Base-by-base conservation (phyloP, 37 sponge, comb jelly and placozoan genomes). In the Agelas oroides region DNA sequence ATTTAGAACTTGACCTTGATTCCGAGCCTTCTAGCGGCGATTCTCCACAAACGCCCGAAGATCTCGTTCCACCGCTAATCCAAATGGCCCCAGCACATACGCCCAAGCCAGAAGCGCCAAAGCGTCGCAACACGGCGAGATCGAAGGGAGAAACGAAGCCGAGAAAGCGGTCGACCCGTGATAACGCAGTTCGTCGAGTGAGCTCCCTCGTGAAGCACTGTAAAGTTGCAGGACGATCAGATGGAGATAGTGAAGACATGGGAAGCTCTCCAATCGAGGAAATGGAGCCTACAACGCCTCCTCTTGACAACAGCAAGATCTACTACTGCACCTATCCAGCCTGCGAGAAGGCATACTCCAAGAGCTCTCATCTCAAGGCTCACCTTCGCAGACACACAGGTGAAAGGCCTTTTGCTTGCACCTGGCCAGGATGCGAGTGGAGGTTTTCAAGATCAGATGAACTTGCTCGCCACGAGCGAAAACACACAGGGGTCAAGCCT, bases 401-500 rank as follows among this genome's bases (percentile, higher is more conserved):
- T 13, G 96, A 95, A 59, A 73, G 94, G 57, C 96, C 96, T 1
- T 95, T 95, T 74, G 96, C 87, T 35, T 95, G 96, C 84, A 82
- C 23, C 54, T 95, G 96, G 96, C 92, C 94, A 1, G 94, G 94
- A 1, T 95, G 96, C 46, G 85, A 84, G 23, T 95, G 96, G 96
- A 65, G 90, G 38, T 95, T 95, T 74, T 95, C 96, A 2, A 80
- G 96, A n/a, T 92, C 94, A 21, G 96, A 95, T 72, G 96, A 95
- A 77, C 70, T 95, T 40, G 96, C 96, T 23, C 77, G 96, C 16
- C 96, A 95, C 62, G 89, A 92, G 76, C 78, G 96, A 25, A 88
- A 89, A 64, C 96, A 95, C 78, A 85, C 90, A 0, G 96, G 96
- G n/a, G 83, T 92, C 76, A 95, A 95, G 37, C 96, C 96, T 3